Percentiles rank a stretch among this genome's conserved stretches.
Conservation (phyloP, 2,113 vertebrate genomes). For the Heteronetta atricapilla region DNA sequence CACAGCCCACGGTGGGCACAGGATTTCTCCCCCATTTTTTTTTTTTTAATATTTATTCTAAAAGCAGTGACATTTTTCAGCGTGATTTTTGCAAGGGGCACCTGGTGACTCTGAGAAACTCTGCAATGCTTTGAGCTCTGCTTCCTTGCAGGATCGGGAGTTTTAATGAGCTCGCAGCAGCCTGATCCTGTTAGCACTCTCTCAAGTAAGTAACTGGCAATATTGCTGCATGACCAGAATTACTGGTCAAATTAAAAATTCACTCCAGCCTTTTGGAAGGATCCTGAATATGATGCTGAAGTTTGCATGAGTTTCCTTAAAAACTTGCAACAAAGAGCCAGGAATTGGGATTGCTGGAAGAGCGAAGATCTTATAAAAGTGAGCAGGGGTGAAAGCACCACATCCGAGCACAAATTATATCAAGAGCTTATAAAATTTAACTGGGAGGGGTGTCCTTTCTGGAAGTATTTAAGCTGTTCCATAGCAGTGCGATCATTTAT, state of each 20-base stretch:
- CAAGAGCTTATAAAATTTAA: background rate
- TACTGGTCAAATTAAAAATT: background rate
- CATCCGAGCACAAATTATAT: background rate
- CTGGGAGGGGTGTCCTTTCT: background rate
- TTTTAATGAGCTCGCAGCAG: conserved; percentile 8
- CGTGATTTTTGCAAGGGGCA: conserved; percentile 22
- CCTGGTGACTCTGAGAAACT: background rate
- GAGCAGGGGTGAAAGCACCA: background rate
- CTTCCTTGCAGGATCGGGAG: background rate
- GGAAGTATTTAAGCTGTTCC: background rate
- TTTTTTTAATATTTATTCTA: background rate
- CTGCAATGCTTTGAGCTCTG: background rate
- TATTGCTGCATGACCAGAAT: background rate
- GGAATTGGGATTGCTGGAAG: background rate
- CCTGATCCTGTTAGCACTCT: background rate
- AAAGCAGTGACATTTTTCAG: background rate
- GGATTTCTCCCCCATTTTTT: too few relatives aligned
- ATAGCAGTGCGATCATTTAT: background rate
- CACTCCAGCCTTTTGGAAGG: background rate
- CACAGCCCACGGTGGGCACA: background rate
- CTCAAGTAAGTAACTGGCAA: background rate
- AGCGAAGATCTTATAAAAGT: background rate
- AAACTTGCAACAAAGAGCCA: background rate
- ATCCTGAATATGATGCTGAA: background rate
- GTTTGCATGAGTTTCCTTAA: background rate